Base-by-base conservation (phyloP, 2,797 vertebrate genomes). In the Pseudomugil tenellus region DNA sequence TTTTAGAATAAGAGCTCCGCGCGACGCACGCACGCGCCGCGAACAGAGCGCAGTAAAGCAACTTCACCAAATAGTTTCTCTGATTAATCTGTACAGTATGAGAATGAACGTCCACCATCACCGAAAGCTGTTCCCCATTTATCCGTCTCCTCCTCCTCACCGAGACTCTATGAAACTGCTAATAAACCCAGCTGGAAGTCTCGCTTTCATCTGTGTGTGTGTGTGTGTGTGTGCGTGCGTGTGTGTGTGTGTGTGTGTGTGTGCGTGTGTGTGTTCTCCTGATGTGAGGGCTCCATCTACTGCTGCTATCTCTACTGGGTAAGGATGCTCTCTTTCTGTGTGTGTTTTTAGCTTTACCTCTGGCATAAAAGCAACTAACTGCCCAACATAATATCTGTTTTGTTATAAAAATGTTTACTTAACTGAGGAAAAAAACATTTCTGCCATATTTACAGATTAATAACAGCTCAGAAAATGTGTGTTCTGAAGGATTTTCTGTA, bases 261-360 rank as follows among this genome's bases (percentile, higher is more conserved):
- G 29, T 29, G 29, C 6, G 29, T 29, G 29, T 3, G 29, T 29
- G 29, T 29, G 29, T 29, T 29, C 48, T 46, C 63, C 63, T 76
- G 82, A 83, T 76, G 76, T 67, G 77, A 84, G 85, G 73, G 90
- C 90, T 90, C 90, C 90, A 90, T 80, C 90, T 46, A 46, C 43
- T 91, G 75, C 90, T 89, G 77, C 81, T 79, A 77, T 73, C 6
- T 46, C 77, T 58, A 55, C 67, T 6, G 67, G 60, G 60, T 51
- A 73, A 55, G 39, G 69, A 72, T 72, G 66, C 32, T 35, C 3
- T 4, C 32, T 32, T 8, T 32, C 1, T 32, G 12, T 26, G 48
- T 67, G 59, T 46, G 32, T 55, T 28, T 32, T 43, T 25, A 39
- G 25, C 43, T 29, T 35, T 58, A 31, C 25, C 4, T 13, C 10